A percentile compares a stretch with the other conserved stretches of the same genome.
These are phyloP conservation scores for Synergus itoensis DNA, from an alignment of 2,888 invertebrate species.

Conservation along the genomic window DNA sequence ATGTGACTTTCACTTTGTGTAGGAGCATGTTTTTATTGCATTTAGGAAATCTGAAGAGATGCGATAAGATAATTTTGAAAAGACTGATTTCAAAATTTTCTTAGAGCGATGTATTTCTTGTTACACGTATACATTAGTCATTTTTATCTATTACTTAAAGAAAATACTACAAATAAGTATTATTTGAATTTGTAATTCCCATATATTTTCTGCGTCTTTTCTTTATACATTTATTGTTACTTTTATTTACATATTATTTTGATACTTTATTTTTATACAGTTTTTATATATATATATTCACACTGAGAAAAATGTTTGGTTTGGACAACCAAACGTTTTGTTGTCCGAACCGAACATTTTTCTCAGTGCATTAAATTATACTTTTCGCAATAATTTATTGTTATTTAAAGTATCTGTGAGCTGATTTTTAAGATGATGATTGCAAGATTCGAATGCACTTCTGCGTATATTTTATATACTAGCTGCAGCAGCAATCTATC, in stretches of 20 bases:
- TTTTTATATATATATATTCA: too few species aligned
- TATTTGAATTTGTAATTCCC: too few species aligned
- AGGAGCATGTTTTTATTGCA: neutral
- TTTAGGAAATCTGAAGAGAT: neutral
- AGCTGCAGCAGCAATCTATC: neutral
- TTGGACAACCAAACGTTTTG: too few species aligned
- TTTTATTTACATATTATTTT: neutral
- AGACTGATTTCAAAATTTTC: neutral
- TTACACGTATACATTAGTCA: neutral
- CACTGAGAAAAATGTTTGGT: too few species aligned
- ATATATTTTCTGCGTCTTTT: too few species aligned
- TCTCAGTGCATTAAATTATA: too few species aligned
- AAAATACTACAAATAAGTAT: neutral
- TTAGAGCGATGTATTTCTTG: neutral
- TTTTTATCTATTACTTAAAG: neutral
- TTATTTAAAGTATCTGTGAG: too few species aligned
- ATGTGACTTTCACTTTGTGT: constrained; percentile 1
- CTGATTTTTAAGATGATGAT: too few species aligned
- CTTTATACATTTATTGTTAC: too few species aligned
- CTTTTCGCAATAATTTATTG: too few species aligned
- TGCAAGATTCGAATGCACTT: neutral
- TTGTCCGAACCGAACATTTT: too few species aligned
- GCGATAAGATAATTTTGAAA: neutral
- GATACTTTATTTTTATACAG: neutral
- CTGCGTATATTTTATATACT: neutral